Conservation (phyloP, 2,888 invertebrate species). For the Polylopha cassiicola region DNA sequence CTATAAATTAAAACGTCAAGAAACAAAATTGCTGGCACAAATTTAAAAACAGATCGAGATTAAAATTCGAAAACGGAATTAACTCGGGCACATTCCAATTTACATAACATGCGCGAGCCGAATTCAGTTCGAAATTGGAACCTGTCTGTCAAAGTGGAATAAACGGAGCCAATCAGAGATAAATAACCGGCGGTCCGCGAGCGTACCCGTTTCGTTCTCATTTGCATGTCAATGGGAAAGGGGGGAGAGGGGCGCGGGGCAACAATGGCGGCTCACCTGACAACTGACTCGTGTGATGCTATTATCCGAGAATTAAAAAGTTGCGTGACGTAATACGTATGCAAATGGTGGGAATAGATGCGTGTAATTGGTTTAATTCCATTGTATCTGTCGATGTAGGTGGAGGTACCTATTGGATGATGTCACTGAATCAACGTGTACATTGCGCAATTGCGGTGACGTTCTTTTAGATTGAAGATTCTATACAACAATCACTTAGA, state of each 20-base stretch:
- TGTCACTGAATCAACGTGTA: no score
- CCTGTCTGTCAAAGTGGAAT: slow-evolving; percentile 70
- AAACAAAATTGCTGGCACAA: neutral
- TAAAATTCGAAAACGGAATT: slow-evolving; percentile 13
- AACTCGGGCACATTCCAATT: slow-evolving; percentile 32
- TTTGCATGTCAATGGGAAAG: slow-evolving; percentile 67
- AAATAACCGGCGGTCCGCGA: slow-evolving; percentile 68
- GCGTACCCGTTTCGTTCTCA: slow-evolving; percentile 52
- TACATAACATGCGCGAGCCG: slow-evolving; percentile 47
- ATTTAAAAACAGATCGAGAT: slow-evolving; percentile 1
- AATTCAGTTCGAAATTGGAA: slow-evolving; percentile 61
- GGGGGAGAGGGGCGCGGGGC: slow-evolving; percentile 28
- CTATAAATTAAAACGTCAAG: no score
- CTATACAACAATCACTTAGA: no score
- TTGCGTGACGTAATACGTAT: no score
- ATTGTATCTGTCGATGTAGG: no score
- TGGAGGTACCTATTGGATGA: no score
- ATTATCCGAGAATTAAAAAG: slow-evolving; percentile 15
- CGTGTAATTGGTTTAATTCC: no score
- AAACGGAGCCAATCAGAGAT: slow-evolving; percentile 74
- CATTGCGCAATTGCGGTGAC: no score
- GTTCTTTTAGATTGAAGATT: no score
- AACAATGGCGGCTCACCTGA: slow-evolving; percentile 58
- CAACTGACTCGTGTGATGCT: slow-evolving; percentile 32
- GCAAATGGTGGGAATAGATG: no score